A percentile compares a stretch with the other conserved stretches of the same genome.
Evolutionary conservation across 2,113 vertebrate genomes (phyloP).

Genomic region (Panthera leo): DNA sequence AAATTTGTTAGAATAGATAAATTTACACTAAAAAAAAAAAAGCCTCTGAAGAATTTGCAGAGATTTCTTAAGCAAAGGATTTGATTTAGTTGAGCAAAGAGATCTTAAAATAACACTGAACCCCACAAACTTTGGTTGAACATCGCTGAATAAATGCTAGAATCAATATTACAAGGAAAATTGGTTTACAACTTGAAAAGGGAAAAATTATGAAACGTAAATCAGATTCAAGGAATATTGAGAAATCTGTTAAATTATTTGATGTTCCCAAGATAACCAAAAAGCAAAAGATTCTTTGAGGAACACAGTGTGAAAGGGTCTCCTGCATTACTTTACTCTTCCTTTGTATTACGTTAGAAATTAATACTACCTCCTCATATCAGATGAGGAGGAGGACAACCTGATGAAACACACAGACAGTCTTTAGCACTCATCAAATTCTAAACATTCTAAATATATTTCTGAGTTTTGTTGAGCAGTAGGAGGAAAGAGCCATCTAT

Average conservation of each 20-base stretch:
- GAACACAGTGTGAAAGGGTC: background rate
- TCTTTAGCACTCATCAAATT: background rate
- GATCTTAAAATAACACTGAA: background rate
- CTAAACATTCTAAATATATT: constrained; percentile 57
- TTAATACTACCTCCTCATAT: background rate
- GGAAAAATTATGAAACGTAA: background rate
- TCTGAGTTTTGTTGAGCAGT: constrained; percentile 35
- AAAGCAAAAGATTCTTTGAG: background rate
- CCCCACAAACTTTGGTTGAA: background rate
- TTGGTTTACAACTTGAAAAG: constrained; percentile 30
- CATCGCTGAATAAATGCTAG: background rate
- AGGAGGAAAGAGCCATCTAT: constrained; percentile 28
- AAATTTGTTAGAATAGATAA: background rate
- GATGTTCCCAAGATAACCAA: background rate
- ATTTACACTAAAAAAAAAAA: constrained; percentile 25
- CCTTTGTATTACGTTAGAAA: constrained; percentile 50
- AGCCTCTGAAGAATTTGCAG: background rate
- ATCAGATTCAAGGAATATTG: background rate
- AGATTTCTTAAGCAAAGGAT: background rate
- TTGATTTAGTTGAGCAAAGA: background rate
- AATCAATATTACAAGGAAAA: constrained; percentile 13
- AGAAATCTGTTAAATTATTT: constrained; percentile 39
- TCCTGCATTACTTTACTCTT: background rate
- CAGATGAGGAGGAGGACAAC: constrained; percentile 42
- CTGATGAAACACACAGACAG: constrained; percentile 6